Evolutionary conservation across 2,797 vertebrate species (phyloP).

Genomic region (Chanos chanos): DNA sequence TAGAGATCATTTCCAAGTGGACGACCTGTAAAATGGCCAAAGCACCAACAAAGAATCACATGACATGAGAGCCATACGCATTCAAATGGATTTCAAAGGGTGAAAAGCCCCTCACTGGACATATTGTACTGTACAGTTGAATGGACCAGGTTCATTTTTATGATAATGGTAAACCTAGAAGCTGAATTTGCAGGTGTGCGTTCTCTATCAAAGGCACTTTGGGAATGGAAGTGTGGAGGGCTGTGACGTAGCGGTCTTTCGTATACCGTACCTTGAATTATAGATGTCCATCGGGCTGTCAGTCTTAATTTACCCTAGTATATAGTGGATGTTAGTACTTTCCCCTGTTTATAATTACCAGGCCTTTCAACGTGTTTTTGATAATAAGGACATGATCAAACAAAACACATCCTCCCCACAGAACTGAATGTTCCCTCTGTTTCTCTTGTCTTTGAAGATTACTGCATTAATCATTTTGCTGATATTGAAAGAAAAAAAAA

Average conservation of each 20-base stretch:
- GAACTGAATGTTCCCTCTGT: conserved; percentile 10
- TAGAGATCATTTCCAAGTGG: too few relatives aligned
- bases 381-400: conserved; percentile 36
- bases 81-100: not conserved
- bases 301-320: conserved; percentile 5
- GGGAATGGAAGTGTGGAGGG: not conserved
- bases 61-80: not conserved
- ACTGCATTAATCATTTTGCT: conserved; percentile 30
- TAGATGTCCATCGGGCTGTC: conserved; percentile 4
- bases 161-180: not conserved
- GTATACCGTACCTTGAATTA: not conserved
- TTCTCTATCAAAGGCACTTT: not conserved
- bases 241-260: too few relatives aligned
- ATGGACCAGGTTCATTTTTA: not conserved
- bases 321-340: not conserved
- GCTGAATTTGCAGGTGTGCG: not conserved
- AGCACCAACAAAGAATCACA: not conserved
- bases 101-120: not conserved
- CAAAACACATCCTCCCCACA: conserved; percentile 13
- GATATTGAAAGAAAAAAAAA: conserved; percentile 25
- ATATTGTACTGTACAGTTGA: not conserved
- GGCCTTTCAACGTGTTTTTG: conserved; percentile 4
- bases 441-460: conserved; percentile 29
- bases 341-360: conserved; percentile 34
- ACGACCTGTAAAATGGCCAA: too few relatives aligned